Evolutionary conservation across 2,797 vertebrate genomes (phyloP), one percentile per base, ranked within the genome.

Genomic region (Spheniscus humboldti): DNA sequence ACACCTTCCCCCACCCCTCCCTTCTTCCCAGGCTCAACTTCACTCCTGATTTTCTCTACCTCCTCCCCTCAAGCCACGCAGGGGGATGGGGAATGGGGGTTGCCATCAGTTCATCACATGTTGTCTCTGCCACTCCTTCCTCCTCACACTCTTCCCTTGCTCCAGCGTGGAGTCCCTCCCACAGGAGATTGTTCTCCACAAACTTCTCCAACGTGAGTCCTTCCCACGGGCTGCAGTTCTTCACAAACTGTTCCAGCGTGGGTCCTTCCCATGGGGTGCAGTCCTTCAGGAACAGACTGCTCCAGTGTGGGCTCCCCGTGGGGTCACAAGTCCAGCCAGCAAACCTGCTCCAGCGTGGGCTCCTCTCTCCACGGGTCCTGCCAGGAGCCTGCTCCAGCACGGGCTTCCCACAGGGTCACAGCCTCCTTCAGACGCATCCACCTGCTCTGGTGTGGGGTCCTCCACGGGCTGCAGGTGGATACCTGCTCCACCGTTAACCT

Each of bases 51-150:
- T 35, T 35, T 35, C 57, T 25, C 57, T 59, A 17, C n/a, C 57
- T 16, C n/a, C n/a, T 35, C 57, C 15, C n/a, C 22, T 4, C 20
- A 3, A 35, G n/a, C 9, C 0, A 23, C 4, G 1, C n/a, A 17
- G 14, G 23, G 57, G 22, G 7, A 17, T 2, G 3, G 23, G n/a
- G n/a, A 35, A 35, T 25, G 15, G 57, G n/a, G 57, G 57, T 24
- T 35, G 57, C 6, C 7, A 15, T 59, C n/a, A 35, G n/a, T 59
- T 24, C 57, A 35, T 59, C n/a, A 35, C 57, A 59, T 15, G 7
- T 16, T 59, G 57, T 35, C n/a, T 16, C 14, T 35, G n/a, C n/a
- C 3, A 3, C 57, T 59, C n/a, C 57, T 59, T 59, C n/a, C n/a
- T 59, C 57, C n/a, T 59, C 57, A 59, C 23, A 17, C n/a, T 59